phyloP scores from a whole-genome alignment of 2,113 vertebrate genomes.

The Halichoerus grypus region DNA sequence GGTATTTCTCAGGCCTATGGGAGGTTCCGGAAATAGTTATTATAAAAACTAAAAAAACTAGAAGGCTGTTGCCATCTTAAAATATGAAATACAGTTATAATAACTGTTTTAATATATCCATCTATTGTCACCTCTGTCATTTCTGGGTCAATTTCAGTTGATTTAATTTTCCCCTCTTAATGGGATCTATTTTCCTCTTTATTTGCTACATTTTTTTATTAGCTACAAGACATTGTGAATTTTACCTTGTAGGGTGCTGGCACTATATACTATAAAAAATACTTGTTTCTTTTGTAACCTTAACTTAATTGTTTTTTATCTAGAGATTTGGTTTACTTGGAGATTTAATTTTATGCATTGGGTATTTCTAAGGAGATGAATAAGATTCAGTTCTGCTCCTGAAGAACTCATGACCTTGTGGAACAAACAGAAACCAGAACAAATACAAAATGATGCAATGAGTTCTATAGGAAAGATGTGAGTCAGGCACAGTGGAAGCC shows the following conservation, averaged over 20 bases:
- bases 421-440: not conserved
- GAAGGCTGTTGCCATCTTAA: not conserved
- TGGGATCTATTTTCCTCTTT: not conserved
- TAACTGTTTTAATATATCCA: not conserved
- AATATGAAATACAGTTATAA: not conserved
- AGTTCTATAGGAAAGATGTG: not conserved
- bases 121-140: not conserved
- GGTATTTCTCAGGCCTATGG: not conserved
- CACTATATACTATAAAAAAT: not conserved
- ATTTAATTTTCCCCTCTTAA: not conserved
- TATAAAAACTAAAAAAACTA: not conserved
- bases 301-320: not conserved
- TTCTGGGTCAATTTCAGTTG: not conserved
- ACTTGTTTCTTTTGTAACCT: not conserved
- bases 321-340: not conserved
- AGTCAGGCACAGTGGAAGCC: not conserved
- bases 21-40: not conserved
- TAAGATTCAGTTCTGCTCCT: not conserved
- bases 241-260: not conserved
- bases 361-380: not conserved
- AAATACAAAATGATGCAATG: not conserved
- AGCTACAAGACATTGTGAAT: slow-evolving; percentile 11
- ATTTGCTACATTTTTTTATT: not conserved
- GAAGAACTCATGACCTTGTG: not conserved
- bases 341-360: not conserved